phyloP scores from a whole-genome alignment of 2,797 vertebrate species.

The Glyptemys insculpta region DNA sequence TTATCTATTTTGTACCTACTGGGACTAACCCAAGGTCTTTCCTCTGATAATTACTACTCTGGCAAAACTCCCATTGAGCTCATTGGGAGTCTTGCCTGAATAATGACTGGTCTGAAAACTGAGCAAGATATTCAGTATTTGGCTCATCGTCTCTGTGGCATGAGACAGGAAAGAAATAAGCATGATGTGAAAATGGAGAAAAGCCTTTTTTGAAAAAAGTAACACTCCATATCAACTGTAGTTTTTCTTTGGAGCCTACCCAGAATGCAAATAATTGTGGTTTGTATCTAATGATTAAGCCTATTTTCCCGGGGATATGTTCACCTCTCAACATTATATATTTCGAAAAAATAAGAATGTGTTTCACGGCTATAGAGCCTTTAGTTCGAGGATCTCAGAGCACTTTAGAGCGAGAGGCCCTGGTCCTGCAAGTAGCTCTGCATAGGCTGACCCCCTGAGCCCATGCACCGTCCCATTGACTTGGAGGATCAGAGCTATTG shows the following conservation, averaged over 20 bases:
- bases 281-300: rapidly evolving
- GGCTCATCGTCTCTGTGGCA: neutral
- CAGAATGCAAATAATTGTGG: rapidly evolving
- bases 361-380: rapidly evolving
- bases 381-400: rapidly evolving
- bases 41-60: neutral
- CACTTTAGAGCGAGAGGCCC: rapidly evolving
- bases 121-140: neutral
- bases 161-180: neutral
- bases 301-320: rapidly evolving
- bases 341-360: rapidly evolving
- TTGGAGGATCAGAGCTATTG: rapidly evolving
- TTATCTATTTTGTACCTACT: rapidly evolving
- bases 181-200: neutral
- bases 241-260: neutral
- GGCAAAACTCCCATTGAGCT: neutral
- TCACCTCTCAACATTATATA: neutral
- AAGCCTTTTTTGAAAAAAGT: neutral
- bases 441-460: rapidly evolving
- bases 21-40: neutral
- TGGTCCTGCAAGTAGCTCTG: rapidly evolving
- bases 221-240: rapidly evolving
- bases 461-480: rapidly evolving
- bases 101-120: neutral
- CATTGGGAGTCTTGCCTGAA: neutral